Conservation (phyloP, 2,797 vertebrate species). For the Astyanax mexicanus region DNA sequence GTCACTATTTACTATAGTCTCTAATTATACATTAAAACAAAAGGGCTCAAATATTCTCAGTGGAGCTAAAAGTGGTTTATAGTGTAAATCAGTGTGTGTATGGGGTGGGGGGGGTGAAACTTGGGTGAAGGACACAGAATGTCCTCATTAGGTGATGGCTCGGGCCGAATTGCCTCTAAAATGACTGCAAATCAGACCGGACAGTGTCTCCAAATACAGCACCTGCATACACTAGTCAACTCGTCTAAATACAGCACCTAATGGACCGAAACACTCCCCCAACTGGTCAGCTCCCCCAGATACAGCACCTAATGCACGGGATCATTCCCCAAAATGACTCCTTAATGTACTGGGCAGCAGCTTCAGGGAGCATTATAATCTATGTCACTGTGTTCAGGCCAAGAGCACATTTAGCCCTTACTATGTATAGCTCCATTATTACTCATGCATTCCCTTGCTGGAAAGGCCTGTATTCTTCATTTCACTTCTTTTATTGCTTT, state of each 20-base stretch:
- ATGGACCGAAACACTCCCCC: background rate
- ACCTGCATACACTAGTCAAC: background rate
- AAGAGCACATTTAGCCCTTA: constrained; percentile 22
- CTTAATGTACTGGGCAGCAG: constrained; percentile 14
- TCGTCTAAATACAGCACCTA: background rate
- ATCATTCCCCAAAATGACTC: background rate
- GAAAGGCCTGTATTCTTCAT: background rate
- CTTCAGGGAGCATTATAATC: constrained; percentile 1
- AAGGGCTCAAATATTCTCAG: too few relatives aligned
- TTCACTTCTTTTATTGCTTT: background rate
- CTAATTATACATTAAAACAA: too few relatives aligned
- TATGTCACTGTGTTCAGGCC: constrained; percentile 23
- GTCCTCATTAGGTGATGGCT: background rate
- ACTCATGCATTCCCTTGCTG: constrained; percentile 11
- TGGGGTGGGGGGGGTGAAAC: too few relatives aligned
- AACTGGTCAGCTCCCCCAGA: too few relatives aligned
- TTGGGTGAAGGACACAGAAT: background rate
- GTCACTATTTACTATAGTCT: too few relatives aligned
- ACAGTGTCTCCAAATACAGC: background rate
- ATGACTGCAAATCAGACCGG: background rate
- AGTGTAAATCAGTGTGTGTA: too few relatives aligned
- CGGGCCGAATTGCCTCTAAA: background rate
- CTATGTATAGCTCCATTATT: constrained; percentile 23
- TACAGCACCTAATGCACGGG: background rate
- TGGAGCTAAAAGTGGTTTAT: too few relatives aligned